A percentile compares a stretch with the other conserved stretches of the same genome.
These are phyloP conservation scores for Sinocyclocheilus rhinocerous DNA, from an alignment of 2,113 vertebrate genomes.

Conservation along the genomic window DNA sequence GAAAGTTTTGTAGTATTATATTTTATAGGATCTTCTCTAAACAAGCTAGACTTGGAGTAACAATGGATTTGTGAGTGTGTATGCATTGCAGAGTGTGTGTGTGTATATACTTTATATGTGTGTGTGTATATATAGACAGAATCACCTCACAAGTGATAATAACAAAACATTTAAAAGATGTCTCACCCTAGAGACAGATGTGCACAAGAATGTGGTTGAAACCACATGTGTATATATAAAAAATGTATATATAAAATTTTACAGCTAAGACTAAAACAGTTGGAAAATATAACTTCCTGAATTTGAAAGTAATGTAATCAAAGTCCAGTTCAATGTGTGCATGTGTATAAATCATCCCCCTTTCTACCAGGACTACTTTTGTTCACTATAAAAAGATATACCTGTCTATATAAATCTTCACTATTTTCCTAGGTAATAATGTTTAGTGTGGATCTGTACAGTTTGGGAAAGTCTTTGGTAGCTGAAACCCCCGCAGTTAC, in stretches of 20 bases:
- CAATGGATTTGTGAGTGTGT: not conserved
- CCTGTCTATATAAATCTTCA: not conserved
- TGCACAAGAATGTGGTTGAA: slow-evolving; percentile 14
- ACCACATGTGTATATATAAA: not conserved
- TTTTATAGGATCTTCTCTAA: not conserved
- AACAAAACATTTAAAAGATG: not conserved
- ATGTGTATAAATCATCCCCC: not conserved
- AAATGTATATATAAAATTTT: not conserved
- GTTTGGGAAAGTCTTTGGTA: not conserved
- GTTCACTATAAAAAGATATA: not conserved
- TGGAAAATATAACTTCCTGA: slow-evolving; percentile 16
- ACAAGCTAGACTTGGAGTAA: not conserved
- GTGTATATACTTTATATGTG: too few relatives aligned
- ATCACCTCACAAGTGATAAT: not conserved
- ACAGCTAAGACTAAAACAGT: not conserved
- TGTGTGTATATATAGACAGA: not conserved
- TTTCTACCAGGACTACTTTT: too few relatives aligned
- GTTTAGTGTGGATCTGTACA: not conserved
- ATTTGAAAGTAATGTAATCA: slow-evolving; percentile 9
- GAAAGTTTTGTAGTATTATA: not conserved
- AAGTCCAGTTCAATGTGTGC: slow-evolving; percentile 12
- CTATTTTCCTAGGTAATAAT: not conserved
- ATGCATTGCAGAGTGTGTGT: too few relatives aligned
- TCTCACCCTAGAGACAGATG: not conserved
- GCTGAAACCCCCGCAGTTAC: not conserved